Percentiles rank a stretch among this genome's conserved stretches.
These are phyloP conservation scores for Copidosoma aretas DNA, from an alignment of 2,888 invertebrate genomes.

Conservation along the genomic window DNA sequence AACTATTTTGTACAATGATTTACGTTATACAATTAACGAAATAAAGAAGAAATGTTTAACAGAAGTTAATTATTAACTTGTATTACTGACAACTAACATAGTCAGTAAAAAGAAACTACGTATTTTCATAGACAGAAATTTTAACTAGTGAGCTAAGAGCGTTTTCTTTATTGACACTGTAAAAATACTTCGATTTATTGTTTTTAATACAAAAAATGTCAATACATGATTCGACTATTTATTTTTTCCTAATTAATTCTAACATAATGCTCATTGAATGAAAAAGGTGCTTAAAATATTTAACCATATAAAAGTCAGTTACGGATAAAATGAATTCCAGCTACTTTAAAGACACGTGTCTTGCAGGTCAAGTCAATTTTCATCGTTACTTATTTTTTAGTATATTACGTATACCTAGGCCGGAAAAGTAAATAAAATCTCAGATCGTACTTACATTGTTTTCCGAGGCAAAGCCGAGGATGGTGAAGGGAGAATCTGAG, in stretches of 20 bases:
- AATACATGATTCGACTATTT: background rate
- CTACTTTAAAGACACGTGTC: slow-evolving; percentile 9
- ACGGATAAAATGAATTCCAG: slow-evolving; percentile 16
- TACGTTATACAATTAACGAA: slow-evolving; percentile 40
- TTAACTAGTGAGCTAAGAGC: background rate
- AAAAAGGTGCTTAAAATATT: too few species aligned
- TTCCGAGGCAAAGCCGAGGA: too few species aligned
- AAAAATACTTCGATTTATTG: slow-evolving; percentile 39
- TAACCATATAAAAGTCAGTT: too few species aligned
- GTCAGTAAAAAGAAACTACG: slow-evolving; percentile 18
- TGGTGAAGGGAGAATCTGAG: too few species aligned
- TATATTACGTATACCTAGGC: too few species aligned
- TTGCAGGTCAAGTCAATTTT: slow-evolving; percentile 22
- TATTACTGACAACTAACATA: slow-evolving; percentile 38
- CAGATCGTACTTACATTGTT: too few species aligned
- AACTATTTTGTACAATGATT: slow-evolving; percentile 58
- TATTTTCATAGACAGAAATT: too few species aligned
- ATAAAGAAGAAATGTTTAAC: slow-evolving; percentile 32
- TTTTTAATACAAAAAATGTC: slow-evolving; percentile 40
- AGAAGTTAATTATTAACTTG: slow-evolving; percentile 1
- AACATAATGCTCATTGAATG: too few species aligned
- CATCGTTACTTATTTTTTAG: slow-evolving; percentile 25
- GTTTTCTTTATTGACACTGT: slow-evolving; percentile 36
- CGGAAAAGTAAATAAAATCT: too few species aligned
- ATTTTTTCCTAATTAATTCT: too few species aligned